phyloP scores from a whole-genome alignment of 2,797 vertebrate genomes.

The Strix occidentalis region DNA sequence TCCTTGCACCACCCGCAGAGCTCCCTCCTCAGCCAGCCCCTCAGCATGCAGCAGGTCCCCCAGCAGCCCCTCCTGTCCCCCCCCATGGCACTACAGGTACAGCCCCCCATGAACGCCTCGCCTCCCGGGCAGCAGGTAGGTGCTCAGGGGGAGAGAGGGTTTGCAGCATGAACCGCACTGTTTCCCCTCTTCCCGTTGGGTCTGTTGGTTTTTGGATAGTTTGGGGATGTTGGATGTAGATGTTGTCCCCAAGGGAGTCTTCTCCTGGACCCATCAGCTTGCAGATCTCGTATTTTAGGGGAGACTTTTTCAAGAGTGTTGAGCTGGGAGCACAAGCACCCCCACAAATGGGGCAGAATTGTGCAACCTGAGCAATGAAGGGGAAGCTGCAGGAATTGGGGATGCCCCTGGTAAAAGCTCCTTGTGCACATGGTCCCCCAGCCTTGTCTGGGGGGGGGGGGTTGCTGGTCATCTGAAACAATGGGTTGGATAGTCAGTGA shows the following conservation, averaged over 20 bases:
- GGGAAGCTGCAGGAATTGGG: background rate
- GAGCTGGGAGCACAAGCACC: background rate
- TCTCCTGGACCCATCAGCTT: background rate
- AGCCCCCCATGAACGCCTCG: slow-evolving; percentile 89
- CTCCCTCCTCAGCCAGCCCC: slow-evolving; percentile 91
- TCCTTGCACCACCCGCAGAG: slow-evolving; percentile 89
- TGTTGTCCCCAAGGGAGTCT: background rate
- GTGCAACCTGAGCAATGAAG: background rate
- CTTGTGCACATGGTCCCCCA: background rate
- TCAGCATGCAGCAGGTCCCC: slow-evolving; percentile 96
- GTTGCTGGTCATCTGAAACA: background rate
- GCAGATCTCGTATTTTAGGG: background rate
- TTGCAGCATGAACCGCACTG: fast-evolving
- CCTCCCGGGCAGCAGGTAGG: slow-evolving; percentile 94
- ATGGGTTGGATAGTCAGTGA: background rate
- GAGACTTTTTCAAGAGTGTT: background rate
- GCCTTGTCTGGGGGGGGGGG: background rate
- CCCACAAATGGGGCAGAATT: background rate
- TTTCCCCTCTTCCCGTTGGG: background rate
- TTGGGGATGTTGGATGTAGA: fast-evolving
- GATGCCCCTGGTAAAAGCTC: background rate
- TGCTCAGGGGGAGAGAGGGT: background rate
- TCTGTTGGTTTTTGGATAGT: background rate
- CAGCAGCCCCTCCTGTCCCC: slow-evolving; percentile 94
- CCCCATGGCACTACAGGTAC: slow-evolving; percentile 95